A percentile compares a stretch with the other conserved stretches of the same genome.
Evolutionary conservation across 2,113 vertebrate species (phyloP).

Genomic region (Accipiter virgatus): DNA sequence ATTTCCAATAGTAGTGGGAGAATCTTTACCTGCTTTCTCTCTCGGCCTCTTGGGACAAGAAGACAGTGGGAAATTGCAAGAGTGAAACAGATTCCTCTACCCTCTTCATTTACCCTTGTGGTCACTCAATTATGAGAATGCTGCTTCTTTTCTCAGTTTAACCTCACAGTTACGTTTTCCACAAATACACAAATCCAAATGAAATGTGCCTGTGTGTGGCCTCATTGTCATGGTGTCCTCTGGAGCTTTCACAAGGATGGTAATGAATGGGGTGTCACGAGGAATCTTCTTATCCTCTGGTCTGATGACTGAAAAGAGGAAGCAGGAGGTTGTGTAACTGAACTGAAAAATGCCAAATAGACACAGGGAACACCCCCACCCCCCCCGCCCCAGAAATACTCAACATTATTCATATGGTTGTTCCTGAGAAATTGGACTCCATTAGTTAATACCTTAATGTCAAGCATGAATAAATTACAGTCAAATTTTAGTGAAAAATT

Average conservation of each 20-base stretch:
- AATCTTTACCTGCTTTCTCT: neutral
- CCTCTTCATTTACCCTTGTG: neutral
- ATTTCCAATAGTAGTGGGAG: neutral
- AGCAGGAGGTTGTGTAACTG: neutral
- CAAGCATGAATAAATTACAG: neutral
- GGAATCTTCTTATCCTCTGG: neutral
- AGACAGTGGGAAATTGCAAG: neutral
- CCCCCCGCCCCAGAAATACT: no score
- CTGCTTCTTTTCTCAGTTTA: neutral
- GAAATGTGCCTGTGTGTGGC: neutral
- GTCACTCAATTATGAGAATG: neutral
- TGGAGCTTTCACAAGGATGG: neutral
- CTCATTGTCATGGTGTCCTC: neutral
- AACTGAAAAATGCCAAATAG: neutral
- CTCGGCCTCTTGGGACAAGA: neutral
- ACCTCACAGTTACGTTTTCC: neutral
- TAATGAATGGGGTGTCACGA: neutral
- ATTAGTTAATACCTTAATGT: neutral
- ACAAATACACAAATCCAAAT: neutral
- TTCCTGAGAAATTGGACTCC: neutral
- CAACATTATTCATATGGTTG: neutral
- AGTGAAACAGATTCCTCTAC: neutral
- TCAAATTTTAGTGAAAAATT: neutral
- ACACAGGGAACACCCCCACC: rapidly evolving
- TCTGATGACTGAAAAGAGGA: neutral